Base-by-base conservation (phyloP, 2,113 vertebrate species). In the Ornithorhynchus anatinus region DNA sequence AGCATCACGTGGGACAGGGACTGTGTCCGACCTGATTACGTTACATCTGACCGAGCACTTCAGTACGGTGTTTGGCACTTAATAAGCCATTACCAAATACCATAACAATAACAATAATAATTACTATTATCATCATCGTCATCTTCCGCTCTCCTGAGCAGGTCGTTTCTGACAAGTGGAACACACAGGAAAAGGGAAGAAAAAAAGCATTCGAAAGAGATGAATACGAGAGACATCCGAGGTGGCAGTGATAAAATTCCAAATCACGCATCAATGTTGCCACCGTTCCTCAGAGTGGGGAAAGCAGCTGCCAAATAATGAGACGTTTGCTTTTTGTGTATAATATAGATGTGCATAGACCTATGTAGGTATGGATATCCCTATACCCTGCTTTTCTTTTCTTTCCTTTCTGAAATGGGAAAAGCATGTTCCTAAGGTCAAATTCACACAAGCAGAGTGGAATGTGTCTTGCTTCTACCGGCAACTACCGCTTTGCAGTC, bases 201-300 rank as follows among this genome's bases (percentile, higher is more conserved):
- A 42, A 20, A 13, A 14, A 20, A 32, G 38, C 25, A 17, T 87
- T 84, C 88, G 84, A 89, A 86, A 88, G 88, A 93, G 88, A 94
- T 91, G 90, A 92, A 93, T 89, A 72, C 82, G 85, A 86, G 90
- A 84, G 86, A 92, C 85, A 88, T 88, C 89, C 88, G 89, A 91
- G 91, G 91, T 92, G 81, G 81, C 80, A 71, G 62, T 91, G 92
- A 93, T 92, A 91, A 89, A 91, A 93, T 93, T 94, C 91, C 91
- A 69, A 81, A 90, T 87, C 83, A 93, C 91, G 93, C 91, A 92
- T 94, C 93, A 93, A 85, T 74, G 86, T 91, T 90, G 88, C 87
- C 79, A 77, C 87, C 86, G 84, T 89, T 79, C 83, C 84, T 86
- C 89, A 91, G 86, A 82, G 87, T 88, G 86, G 89, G 79, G 79